A percentile compares a stretch with the other conserved stretches of the same genome.
These are phyloP conservation scores for Trematomus loennbergii DNA, from an alignment of 2,113 vertebrate species.

Conservation along the genomic window DNA sequence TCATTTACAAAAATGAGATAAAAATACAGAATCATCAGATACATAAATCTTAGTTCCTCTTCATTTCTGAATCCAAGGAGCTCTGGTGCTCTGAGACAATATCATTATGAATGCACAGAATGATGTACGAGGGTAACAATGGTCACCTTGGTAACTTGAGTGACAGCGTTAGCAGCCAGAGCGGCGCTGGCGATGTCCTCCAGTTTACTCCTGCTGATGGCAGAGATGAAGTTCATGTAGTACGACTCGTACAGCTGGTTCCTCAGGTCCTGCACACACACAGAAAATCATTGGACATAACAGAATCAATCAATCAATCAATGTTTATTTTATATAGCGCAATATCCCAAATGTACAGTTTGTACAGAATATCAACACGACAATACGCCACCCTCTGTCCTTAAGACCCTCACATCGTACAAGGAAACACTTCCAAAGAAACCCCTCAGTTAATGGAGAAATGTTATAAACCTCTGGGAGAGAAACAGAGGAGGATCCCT, in stretches of 20 bases:
- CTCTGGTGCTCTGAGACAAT: background rate
- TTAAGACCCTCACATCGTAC: too few species aligned
- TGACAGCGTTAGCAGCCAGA: conserved; percentile 92
- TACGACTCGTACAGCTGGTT: conserved; percentile 97
- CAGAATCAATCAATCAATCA: too few species aligned
- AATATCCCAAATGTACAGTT: too few species aligned
- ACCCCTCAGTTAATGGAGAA: too few species aligned
- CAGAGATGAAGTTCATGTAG: conserved; percentile 99
- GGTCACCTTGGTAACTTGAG: conserved; percentile 95
- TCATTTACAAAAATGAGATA: too few species aligned
- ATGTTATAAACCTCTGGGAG: too few species aligned
- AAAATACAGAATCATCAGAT: too few species aligned
- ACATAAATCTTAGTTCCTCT: background rate
- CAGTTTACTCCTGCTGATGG: conserved; percentile 97
- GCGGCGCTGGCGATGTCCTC: conserved; percentile 98
- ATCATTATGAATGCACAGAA: background rate
- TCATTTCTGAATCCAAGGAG: background rate
- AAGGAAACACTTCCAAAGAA: too few species aligned
- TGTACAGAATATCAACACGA: too few species aligned
- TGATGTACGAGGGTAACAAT: background rate
- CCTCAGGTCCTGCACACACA: conserved; percentile 90
- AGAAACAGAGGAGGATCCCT: too few species aligned
- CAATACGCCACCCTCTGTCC: too few species aligned
- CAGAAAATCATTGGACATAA: conserved; percentile 4
- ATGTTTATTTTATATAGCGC: too few species aligned